Percentiles rank a stretch among this genome's conserved stretches.
phyloP scores from a whole-genome alignment of 2,797 vertebrate genomes.

The Pangasius larnaudii region DNA sequence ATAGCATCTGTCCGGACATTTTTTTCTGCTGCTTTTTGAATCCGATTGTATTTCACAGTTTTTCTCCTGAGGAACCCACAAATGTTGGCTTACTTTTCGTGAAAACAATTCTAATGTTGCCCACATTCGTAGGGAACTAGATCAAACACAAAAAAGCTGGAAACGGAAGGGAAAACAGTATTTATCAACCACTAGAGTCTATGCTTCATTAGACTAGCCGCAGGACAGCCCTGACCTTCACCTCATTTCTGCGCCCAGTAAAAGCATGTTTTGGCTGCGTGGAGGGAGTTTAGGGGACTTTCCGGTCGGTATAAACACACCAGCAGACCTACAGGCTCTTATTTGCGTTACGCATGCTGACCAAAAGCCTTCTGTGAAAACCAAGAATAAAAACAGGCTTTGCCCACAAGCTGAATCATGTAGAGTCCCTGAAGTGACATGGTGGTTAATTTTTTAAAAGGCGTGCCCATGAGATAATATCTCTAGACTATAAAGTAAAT shows the following conservation, averaged over 20 bases:
- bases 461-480: background rate
- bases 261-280: conserved; percentile 38
- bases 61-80: conserved; percentile 6
- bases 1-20: conserved; percentile 30
- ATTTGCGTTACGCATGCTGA: conserved; percentile 15
- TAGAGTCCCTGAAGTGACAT: conserved; percentile 3
- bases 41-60: conserved; percentile 35
- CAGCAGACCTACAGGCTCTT: conserved; percentile 13
- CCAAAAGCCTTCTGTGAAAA: conserved; percentile 1
- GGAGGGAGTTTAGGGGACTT: conserved; percentile 51
- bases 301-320: conserved; percentile 35
- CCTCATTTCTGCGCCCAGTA: conserved; percentile 31
- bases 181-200: conserved; percentile 15
- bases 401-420: conserved; percentile 17
- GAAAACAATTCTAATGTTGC: conserved; percentile 17
- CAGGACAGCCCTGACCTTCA: conserved; percentile 38
- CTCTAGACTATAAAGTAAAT: background rate
- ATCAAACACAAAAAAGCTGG: conserved; percentile 4
- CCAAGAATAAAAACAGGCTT: background rate
- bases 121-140: background rate
- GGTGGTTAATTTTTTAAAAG: background rate
- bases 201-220: conserved; percentile 12
- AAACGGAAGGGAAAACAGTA: background rate
- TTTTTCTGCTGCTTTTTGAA: conserved; percentile 31
- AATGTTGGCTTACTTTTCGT: conserved; percentile 1